These are phyloP conservation scores for Sarcophaga variegata DNA, from an alignment of 2,888 invertebrate genomes.

Conservation along the genomic window DNA sequence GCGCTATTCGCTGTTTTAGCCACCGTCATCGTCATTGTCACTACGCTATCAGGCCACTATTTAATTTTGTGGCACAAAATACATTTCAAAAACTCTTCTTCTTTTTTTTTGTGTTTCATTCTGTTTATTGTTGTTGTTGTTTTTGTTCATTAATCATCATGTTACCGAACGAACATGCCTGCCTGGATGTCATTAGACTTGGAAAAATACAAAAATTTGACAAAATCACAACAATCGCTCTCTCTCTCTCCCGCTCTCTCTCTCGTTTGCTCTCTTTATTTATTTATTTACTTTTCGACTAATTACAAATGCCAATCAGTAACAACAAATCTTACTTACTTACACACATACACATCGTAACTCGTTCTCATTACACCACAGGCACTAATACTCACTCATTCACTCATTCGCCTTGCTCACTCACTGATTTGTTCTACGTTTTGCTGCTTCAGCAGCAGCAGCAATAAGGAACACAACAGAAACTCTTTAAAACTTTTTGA, in stretches of 20 bases:
- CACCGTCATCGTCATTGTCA: background rate
- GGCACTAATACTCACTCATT: conserved; percentile 49
- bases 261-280: conserved; percentile 40
- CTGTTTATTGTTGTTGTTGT: no score
- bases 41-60: background rate
- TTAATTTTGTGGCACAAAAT: conserved; percentile 44
- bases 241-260: no score
- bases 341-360: conserved; percentile 29
- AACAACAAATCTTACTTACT: conserved; percentile 70
- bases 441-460: background rate
- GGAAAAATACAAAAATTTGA: conserved; percentile 64
- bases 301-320: conserved; percentile 81
- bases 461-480: background rate
- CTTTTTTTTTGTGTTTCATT: no score
- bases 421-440: background rate
- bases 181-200: conserved; percentile 48
- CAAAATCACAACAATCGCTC: conserved; percentile 67
- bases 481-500: background rate
- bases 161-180: conserved; percentile 47
- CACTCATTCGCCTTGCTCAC: background rate
- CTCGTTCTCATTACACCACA: conserved; percentile 64
- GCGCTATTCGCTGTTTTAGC: no score
- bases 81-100: conserved; percentile 52
- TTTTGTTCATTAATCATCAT: conserved; percentile 65
- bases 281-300: conserved; percentile 78